Conservation (phyloP, 2,888 invertebrate species). For the Drosophila siamana region DNA sequence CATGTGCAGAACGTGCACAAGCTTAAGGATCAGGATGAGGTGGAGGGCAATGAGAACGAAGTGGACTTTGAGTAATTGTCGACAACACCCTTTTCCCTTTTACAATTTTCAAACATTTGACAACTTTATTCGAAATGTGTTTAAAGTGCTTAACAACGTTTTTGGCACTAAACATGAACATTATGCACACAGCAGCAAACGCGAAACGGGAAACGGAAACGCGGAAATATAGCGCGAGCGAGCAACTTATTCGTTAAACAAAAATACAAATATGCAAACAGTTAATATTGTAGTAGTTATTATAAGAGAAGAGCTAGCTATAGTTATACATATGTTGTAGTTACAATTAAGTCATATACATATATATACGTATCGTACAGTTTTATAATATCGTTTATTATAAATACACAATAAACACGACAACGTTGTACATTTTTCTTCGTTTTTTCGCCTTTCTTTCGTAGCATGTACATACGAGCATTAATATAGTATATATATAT, state of each 20-base stretch:
- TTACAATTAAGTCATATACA: constrained; percentile 28
- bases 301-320: constrained; percentile 57
- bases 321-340: constrained; percentile 6
- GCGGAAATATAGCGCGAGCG: neutral
- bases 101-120: constrained; percentile 23
- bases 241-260: constrained; percentile 29
- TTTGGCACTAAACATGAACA: constrained; percentile 56
- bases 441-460: neutral
- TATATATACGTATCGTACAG: constrained; percentile 47
- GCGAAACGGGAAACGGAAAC: neutral
- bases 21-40: constrained; percentile 25
- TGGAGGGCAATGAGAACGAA: constrained; percentile 42
- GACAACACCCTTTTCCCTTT: neutral
- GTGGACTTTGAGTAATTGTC: constrained; percentile 28
- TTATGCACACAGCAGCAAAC: constrained; percentile 43
- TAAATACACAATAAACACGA: constrained; percentile 59
- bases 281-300: constrained; percentile 37
- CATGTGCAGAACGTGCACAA: constrained; percentile 86
- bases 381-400: constrained; percentile 62
- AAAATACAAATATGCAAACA: constrained; percentile 49
- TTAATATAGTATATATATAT: constrained; percentile 38
- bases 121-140: constrained; percentile 60
- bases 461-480: constrained; percentile 38
- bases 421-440: constrained; percentile 51
- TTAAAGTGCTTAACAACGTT: constrained; percentile 45